phyloP scores from a whole-genome alignment of 2,888 invertebrate species.

The Stomorhina lunata region DNA sequence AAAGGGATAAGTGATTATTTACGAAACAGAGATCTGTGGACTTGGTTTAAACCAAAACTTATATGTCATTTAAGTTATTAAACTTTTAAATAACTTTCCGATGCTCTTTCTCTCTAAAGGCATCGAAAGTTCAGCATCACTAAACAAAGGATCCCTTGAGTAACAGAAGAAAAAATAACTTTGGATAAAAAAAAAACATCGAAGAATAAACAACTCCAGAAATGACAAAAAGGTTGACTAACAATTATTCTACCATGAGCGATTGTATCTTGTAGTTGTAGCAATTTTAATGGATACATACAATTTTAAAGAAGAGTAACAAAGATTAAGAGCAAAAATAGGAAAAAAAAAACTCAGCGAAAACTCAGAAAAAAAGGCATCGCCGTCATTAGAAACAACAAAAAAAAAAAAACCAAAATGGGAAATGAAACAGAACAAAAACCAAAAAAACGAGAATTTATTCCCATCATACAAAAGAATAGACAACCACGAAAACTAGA shows the following conservation, averaged over 20 bases:
- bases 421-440: slow-evolving; percentile 15
- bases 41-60: too few relatives aligned
- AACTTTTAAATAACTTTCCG: too few relatives aligned
- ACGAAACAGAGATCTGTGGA: too few relatives aligned
- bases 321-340: slow-evolving; percentile 16
- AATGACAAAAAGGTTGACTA: slow-evolving; percentile 61
- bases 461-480: slow-evolving; percentile 41
- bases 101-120: too few relatives aligned
- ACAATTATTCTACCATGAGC: slow-evolving; percentile 51
- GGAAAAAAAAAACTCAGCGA: slow-evolving; percentile 8
- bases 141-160: neutral
- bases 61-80: too few relatives aligned
- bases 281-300: slow-evolving; percentile 52
- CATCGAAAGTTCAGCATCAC: too few relatives aligned
- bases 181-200: neutral
- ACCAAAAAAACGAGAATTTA: slow-evolving; percentile 24
- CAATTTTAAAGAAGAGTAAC: slow-evolving; percentile 1
- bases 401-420: slow-evolving; percentile 9
- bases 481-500: neutral
- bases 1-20: too few relatives aligned
- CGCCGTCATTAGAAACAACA: slow-evolving; percentile 1
- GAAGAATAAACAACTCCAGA: slow-evolving; percentile 11
- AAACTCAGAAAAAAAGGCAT: neutral
- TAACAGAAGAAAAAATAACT: slow-evolving; percentile 15
- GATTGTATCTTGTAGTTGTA: slow-evolving; percentile 22